Percentiles rank a stretch among this genome's conserved stretches.
Conservation (phyloP, 2,888 invertebrate genomes). For the Leistus spinibarbis region DNA sequence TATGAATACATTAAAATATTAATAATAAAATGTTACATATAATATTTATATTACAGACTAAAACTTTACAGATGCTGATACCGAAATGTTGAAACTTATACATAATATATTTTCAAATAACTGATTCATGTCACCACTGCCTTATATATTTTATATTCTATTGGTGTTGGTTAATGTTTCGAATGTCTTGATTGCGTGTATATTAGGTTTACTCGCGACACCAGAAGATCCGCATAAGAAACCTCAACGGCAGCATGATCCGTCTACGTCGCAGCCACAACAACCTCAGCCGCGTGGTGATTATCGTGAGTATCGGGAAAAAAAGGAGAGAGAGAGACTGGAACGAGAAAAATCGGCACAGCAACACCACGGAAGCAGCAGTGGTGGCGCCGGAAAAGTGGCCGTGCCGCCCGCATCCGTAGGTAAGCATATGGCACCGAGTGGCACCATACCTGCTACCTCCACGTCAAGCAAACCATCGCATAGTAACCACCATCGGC, state of each 20-base stretch:
- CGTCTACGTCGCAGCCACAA: slow-evolving; percentile 54
- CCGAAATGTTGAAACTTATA: too few species aligned
- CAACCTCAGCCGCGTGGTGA: slow-evolving; percentile 63
- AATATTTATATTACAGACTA: too few species aligned
- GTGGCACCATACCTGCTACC: slow-evolving; percentile 15
- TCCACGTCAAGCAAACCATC: background rate
- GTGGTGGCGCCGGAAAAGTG: background rate
- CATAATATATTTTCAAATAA: background rate
- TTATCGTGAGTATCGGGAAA: slow-evolving; percentile 68
- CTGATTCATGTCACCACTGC: background rate
- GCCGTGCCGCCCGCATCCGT: slow-evolving; percentile 20
- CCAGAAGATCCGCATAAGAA: slow-evolving; percentile 50
- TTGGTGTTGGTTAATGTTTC: background rate
- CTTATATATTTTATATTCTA: background rate
- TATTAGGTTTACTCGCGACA: slow-evolving; percentile 40
- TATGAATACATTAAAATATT: too few species aligned
- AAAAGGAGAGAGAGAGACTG: slow-evolving; percentile 66
- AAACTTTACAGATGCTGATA: too few species aligned
- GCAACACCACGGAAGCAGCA: slow-evolving; percentile 42
- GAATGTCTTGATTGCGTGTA: background rate
- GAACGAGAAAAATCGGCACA: slow-evolving; percentile 58
- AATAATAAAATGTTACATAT: too few species aligned
- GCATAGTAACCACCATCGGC: slow-evolving; percentile 37
- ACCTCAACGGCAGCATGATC: slow-evolving; percentile 50
- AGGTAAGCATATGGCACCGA: slow-evolving; percentile 25